phyloP scores from a whole-genome alignment of 2,113 vertebrate species.

The Macroglossus sobrinus region DNA sequence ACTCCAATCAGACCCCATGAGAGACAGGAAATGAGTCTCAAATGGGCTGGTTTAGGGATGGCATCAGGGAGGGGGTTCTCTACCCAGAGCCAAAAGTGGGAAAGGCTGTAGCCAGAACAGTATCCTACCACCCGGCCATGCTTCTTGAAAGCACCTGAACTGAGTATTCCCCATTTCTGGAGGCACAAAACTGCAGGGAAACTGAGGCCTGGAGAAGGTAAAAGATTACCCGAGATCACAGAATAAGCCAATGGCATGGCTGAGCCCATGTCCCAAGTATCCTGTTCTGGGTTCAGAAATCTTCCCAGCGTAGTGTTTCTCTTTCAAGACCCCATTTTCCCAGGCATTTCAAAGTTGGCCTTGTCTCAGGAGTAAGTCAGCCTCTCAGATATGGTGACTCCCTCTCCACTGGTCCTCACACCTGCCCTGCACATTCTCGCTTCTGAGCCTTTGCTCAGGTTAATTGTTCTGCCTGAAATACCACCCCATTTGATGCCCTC shows the following conservation, averaged over 20 bases:
- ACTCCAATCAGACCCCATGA: background rate
- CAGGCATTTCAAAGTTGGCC: background rate
- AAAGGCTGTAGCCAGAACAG: background rate
- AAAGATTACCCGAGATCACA: background rate
- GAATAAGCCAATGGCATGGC: background rate
- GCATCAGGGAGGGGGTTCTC: background rate
- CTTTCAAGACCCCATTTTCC: background rate
- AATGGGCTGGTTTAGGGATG: background rate
- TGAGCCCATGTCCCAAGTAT: background rate
- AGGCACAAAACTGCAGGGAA: background rate
- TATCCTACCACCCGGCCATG: background rate
- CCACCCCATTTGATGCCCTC: background rate
- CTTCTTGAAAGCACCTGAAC: background rate
- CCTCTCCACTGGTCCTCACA: background rate
- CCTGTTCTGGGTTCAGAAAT: background rate
- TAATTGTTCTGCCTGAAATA: background rate
- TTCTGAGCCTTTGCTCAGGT: background rate
- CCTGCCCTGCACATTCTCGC: background rate
- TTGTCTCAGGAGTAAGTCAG: background rate
- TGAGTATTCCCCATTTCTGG: background rate
- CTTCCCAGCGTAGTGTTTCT: background rate
- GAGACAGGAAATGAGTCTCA: constrained; percentile 12
- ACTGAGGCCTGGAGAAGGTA: background rate
- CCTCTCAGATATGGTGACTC: background rate
- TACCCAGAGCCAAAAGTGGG: background rate